Conservation (phyloP, 2,888 invertebrate species). For the Sphinx pinastri region DNA sequence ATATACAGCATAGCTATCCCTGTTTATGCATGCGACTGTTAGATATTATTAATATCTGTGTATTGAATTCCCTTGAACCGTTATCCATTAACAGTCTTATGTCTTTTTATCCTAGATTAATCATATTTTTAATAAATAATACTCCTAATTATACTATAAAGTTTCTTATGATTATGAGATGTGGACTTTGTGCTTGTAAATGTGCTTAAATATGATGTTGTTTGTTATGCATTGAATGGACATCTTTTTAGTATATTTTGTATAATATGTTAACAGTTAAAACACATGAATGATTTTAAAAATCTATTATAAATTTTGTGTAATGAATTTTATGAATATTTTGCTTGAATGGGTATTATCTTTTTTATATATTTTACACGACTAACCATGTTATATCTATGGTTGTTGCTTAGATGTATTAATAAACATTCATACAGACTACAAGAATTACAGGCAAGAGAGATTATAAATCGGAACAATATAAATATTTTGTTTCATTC, state of each 20-base stretch:
- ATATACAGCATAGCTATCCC: too few species aligned
- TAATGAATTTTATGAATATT: neutral
- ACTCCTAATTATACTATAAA: too few species aligned
- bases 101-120: neutral
- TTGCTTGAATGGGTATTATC: neutral
- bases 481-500: too few species aligned
- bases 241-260: neutral
- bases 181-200: neutral
- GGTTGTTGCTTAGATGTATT: too few species aligned
- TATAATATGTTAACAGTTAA: constrained; percentile 3
- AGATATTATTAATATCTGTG: too few species aligned
- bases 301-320: neutral
- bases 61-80: too few species aligned
- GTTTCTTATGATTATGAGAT: neutral
- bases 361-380: neutral
- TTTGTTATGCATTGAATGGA: neutral
- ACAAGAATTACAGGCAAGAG: too few species aligned
- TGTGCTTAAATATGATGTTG: neutral
- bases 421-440: too few species aligned
- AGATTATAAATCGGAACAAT: too few species aligned
- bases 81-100: neutral
- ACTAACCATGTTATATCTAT: too few species aligned
- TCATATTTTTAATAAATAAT: neutral
- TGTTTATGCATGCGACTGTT: too few species aligned
- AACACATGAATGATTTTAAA: constrained; percentile 29